Base-by-base conservation (phyloP, 2,797 vertebrate species). In the Apogon talboti region DNA sequence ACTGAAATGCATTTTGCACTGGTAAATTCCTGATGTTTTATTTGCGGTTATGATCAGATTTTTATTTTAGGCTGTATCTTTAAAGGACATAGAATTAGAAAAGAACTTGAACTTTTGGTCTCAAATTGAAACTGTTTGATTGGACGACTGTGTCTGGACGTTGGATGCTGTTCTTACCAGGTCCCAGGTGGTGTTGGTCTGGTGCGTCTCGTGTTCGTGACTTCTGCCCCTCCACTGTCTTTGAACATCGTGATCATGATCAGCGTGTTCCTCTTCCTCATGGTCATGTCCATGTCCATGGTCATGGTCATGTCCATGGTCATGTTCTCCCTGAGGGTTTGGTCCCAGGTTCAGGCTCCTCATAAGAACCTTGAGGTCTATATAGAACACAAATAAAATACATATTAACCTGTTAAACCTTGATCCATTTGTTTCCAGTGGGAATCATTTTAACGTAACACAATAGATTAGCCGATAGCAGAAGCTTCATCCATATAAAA, bases 361-460 rank as follows among this genome's bases (percentile, higher is more conserved):
- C 90, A 92, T 92, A 1, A 91, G 33, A 63, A 7, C 6, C 33
- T 90, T 74, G 28, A 95, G 54, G 57, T 87, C 93, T 89, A 59
- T 14, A 6, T 16, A 59, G 37, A 2, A 66, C n/a, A 73, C 46
- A 62, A 1, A 43, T 7, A 71, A 60, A 15, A 12, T 11, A 10
- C 7, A 7, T 4, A 24, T 50, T 7, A 51, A 42, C n/a, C 11
- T 5, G 4, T 28, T 28, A 28, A 28, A 28, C 24, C 24, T 28
- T 21, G 19, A 28, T 28, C 24, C 24, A 28, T 28, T 28, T 28
- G 24, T 28, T 2, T 28, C 24, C 24, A 28, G 6, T 28, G 6
- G 24, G 24, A 28, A 28, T 28, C 24, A 28, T 28, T 28, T 28
- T 28, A 28, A 28, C 3, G 19, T 21, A 21, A 21, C 19, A 21